Base-by-base conservation (phyloP, 2,888 invertebrate species). In the Myopa testacea region DNA sequence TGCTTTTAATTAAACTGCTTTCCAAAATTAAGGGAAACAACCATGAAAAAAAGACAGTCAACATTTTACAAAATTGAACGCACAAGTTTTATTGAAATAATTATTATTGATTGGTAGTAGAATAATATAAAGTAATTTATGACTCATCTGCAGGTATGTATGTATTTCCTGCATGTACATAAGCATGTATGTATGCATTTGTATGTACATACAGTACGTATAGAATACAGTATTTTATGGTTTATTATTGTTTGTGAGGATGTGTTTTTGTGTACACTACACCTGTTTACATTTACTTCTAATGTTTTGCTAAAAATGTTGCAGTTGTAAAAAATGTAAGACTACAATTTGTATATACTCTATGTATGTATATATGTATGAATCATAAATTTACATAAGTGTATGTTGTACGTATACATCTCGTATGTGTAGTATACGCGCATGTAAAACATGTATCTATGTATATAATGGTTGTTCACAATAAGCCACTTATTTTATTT, bases 401-500 rank as follows among this genome's bases (percentile, higher is more conserved):
- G n/a, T 45, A 10, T 45, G 10, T 63, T 73, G 71, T 78, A 40
- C 74, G 45, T 74, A 71, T 37, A 70, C 55, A 55, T 68, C 5
- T 45, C 10, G 16, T 55, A 70, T 52, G 58, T 73, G 40, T 73
- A 73, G 60, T 72, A 60, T 19, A 60, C 38, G 26, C 26, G 45
- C 45, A 45, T 45, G 10, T 45, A 45, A 45, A 45, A 45, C 45
- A 45, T 45, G 45, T 76, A 78, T 78, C 77, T 79, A 76, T 78
- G 80, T 81, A 80, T 81, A 81, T 80, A 81, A 81, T 80, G 79
- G 80, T 81, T 80, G 79, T 80, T 80, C 78, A 79, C 77, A 81
- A 85, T 82, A 84, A 86, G 87, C 87, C 88, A 87, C 87, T 84
- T 84, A 78, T 80, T 80, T 80, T 80, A 80, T 67, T 79, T 80